phyloP scores from a whole-genome alignment of 2,797 vertebrate species.

The Diplodus sargus region DNA sequence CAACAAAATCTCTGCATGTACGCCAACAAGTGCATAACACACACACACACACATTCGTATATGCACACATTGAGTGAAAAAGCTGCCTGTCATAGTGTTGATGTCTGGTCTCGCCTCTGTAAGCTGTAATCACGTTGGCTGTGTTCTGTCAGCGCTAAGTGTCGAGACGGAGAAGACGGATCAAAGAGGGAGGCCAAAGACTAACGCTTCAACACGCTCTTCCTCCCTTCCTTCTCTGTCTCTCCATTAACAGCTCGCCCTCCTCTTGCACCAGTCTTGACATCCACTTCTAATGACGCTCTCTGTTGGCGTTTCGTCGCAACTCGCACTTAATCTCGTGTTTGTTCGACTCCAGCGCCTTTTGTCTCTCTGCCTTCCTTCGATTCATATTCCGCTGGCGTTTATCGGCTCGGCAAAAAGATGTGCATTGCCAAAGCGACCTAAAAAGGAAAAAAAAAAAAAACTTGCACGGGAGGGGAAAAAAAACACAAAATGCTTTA shows the following conservation, averaged over 20 bases:
- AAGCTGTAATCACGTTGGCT: constrained; percentile 57
- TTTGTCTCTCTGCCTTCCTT: constrained; percentile 31
- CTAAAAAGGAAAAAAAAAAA: constrained; percentile 10
- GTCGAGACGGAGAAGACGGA: constrained; percentile 44
- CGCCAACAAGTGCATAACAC: constrained; percentile 7
- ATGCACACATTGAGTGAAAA: neutral
- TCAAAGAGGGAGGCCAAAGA: constrained; percentile 65
- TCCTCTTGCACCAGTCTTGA: constrained; percentile 22
- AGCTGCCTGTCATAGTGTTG: constrained; percentile 38
- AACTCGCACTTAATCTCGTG: constrained; percentile 43
- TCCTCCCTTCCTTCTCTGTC: constrained; percentile 25
- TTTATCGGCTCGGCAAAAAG: neutral
- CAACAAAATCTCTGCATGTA: constrained; percentile 6
- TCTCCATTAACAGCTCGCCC: constrained; percentile 43
- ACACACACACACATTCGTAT: neutral
- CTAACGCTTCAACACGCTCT: constrained; percentile 17
- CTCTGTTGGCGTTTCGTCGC: constrained; percentile 48
- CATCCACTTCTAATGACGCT: constrained; percentile 43
- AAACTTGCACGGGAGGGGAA: neutral
- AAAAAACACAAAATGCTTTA: constrained; percentile 4
- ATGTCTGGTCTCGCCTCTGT: constrained; percentile 51
- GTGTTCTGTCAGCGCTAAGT: constrained; percentile 56
- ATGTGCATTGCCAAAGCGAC: neutral
- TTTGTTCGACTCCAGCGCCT: constrained; percentile 21
- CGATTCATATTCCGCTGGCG: neutral